A percentile compares a stretch with the other conserved stretches of the same genome.
Evolutionary conservation across 1,140 invertebrate species (phyloP).

Genomic region (Drosophila busckii): DNA sequence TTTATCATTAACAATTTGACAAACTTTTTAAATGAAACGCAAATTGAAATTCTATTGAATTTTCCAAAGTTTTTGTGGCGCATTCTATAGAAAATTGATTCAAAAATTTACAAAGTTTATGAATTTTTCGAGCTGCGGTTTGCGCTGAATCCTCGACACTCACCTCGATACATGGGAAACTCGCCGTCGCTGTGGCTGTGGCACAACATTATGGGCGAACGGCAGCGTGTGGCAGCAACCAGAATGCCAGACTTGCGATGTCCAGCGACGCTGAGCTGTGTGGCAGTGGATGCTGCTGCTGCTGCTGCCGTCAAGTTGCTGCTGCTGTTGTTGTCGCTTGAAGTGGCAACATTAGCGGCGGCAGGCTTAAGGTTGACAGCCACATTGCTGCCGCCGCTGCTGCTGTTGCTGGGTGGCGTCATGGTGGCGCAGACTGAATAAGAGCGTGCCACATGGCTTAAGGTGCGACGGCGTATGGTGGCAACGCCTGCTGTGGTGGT

Average conservation of each 20-base stretch:
- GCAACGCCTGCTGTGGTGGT: conserved; percentile 36
- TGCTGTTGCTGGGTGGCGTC: conserved; percentile 15
- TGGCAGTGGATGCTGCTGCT: conserved; percentile 10
- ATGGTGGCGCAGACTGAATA: conserved; percentile 64
- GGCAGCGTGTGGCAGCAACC: conserved; percentile 79
- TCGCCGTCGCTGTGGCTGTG: conserved; percentile 90
- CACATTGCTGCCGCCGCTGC: conserved; percentile 8
- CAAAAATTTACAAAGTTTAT: no score
- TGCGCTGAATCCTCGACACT: conserved; percentile 32
- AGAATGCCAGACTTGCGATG: conserved; percentile 60
- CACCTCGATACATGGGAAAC: conserved; percentile 85
- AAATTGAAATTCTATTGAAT: no score
- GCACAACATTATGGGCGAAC: conserved; percentile 87
- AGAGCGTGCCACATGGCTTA: conserved; percentile 69
- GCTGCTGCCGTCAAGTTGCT: conserved; percentile 1
- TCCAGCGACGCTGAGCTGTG: conserved; percentile 47
- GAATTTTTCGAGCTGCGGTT: no score
- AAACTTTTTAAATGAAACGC: no score
- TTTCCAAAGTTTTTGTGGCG: no score
- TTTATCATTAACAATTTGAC: no score
- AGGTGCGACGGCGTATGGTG: conserved; percentile 64
- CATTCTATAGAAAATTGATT: no score
- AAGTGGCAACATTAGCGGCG: conserved; percentile 13
- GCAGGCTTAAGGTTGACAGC: conserved; percentile 7
- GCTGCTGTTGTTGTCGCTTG: conserved; percentile 11